Percentiles rank a stretch among this genome's conserved stretches.
Evolutionary conservation across 2,888 invertebrate genomes (phyloP).

Genomic region (Eremobia ochroleuca): DNA sequence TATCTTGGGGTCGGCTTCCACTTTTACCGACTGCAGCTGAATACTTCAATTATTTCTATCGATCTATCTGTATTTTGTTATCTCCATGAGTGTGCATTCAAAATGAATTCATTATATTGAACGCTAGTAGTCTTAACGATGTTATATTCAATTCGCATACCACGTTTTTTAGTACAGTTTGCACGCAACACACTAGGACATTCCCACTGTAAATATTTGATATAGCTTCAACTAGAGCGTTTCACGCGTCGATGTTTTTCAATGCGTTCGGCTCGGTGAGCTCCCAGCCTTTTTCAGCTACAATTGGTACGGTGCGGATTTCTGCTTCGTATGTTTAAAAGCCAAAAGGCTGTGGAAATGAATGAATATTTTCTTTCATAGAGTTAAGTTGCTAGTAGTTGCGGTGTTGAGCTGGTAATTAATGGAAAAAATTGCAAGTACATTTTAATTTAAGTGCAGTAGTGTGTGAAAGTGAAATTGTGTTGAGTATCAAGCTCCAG

Average conservation of each 20-base stretch:
- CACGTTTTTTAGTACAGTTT: slow-evolving; percentile 1
- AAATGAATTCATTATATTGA: slow-evolving; percentile 37
- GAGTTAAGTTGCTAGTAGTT: slow-evolving; percentile 1
- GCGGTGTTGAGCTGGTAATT: background rate
- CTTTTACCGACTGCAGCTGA: background rate
- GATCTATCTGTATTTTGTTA: background rate
- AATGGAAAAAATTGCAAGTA: background rate
- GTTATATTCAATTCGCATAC: background rate
- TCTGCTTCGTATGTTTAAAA: slow-evolving; percentile 8
- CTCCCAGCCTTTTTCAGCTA: slow-evolving; percentile 15
- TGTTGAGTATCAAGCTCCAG: too few relatives aligned
- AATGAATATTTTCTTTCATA: slow-evolving; percentile 9
- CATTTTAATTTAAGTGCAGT: background rate
- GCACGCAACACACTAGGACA: slow-evolving; percentile 8
- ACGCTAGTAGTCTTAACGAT: slow-evolving; percentile 42
- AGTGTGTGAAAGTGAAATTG: too few relatives aligned
- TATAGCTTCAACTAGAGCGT: slow-evolving; percentile 63
- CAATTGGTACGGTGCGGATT: slow-evolving; percentile 24
- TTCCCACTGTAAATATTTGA: slow-evolving; percentile 70
- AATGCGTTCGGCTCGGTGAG: slow-evolving; percentile 51
- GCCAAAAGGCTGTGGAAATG: background rate
- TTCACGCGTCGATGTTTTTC: slow-evolving; percentile 67
- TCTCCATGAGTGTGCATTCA: slow-evolving; percentile 13
- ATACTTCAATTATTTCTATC: background rate
- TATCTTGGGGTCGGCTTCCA: too few relatives aligned